Conservation (phyloP, 2,797 vertebrate genomes). For the Channa striata region DNA sequence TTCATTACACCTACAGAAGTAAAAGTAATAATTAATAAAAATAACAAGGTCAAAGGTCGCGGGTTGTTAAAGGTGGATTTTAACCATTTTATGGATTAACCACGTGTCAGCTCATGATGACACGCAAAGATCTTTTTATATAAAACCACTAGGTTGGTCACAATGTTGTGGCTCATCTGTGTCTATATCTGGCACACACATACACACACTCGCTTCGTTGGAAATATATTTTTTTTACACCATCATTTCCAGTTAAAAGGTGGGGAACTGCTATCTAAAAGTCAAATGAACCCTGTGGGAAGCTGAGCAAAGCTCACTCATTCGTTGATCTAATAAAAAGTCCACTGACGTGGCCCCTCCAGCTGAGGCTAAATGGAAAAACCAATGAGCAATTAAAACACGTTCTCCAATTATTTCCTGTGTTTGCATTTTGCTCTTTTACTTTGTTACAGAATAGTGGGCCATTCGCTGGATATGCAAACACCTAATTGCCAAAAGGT, state of each 20-base stretch:
- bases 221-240: slow-evolving; percentile 1
- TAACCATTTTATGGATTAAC: no score
- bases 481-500: slow-evolving; percentile 49
- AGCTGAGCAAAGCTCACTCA: slow-evolving; percentile 10
- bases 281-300: slow-evolving; percentile 36
- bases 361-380: slow-evolving; percentile 39
- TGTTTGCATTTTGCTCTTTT: slow-evolving; percentile 23
- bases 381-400: slow-evolving; percentile 25
- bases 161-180: no score
- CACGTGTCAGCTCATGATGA: no score
- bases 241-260: slow-evolving; percentile 39
- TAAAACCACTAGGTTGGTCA: no score
- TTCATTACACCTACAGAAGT: no score
- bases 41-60: no score
- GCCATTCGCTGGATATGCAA: slow-evolving; percentile 45
- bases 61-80: no score
- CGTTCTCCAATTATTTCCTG: slow-evolving; percentile 20
- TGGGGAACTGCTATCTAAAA: slow-evolving; percentile 39
- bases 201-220: no score
- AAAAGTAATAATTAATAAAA: no score
- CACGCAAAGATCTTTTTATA: no score
- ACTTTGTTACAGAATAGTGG: slow-evolving; percentile 31
- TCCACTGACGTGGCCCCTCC: slow-evolving; percentile 16
- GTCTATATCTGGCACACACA: no score
- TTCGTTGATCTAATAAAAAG: slow-evolving; percentile 31